These are phyloP conservation scores for Dissostichus mawsoni DNA, from an alignment of 2,113 vertebrate species.

Conservation along the genomic window DNA sequence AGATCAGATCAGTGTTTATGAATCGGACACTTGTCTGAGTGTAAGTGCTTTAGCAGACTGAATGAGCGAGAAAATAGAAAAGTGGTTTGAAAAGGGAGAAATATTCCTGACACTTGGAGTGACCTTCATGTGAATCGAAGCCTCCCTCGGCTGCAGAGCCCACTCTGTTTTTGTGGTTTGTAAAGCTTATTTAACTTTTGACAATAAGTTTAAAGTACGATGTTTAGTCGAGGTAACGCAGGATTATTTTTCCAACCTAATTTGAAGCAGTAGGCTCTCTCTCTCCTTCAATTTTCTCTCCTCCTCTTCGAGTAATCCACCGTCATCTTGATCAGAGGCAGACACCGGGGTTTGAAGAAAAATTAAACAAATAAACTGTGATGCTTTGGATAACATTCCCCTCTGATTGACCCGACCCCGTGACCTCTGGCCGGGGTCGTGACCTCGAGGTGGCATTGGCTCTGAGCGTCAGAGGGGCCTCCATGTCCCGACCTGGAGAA, in stretches of 20 bases:
- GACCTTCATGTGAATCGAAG: conserved; percentile 70
- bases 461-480: conserved; percentile 51
- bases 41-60: conserved; percentile 34
- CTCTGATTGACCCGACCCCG: conserved; percentile 76
- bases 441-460: conserved; percentile 59
- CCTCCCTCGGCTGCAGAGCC: conserved; percentile 44
- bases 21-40: conserved; percentile 53
- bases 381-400: conserved; percentile 82
- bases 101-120: conserved; percentile 48
- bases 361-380: conserved; percentile 86
- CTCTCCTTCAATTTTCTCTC: conserved; percentile 44
- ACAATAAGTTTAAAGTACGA: conserved; percentile 76
- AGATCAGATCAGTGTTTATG: conserved; percentile 54
- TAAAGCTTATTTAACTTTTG: conserved; percentile 83
- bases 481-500: conserved; percentile 53
- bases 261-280: conserved; percentile 81
- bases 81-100: conserved; percentile 38
- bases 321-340: conserved; percentile 78
- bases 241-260: conserved; percentile 86
- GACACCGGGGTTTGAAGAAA: conserved; percentile 70
- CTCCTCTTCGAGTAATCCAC: conserved; percentile 65
- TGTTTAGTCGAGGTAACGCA: conserved; percentile 74
- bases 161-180: conserved; percentile 70
- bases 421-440: conserved; percentile 76
- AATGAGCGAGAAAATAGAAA: conserved; percentile 46